phyloP scores from a whole-genome alignment of 1,140 invertebrate genomes.

The Thaumetopoea pityocampa region DNA sequence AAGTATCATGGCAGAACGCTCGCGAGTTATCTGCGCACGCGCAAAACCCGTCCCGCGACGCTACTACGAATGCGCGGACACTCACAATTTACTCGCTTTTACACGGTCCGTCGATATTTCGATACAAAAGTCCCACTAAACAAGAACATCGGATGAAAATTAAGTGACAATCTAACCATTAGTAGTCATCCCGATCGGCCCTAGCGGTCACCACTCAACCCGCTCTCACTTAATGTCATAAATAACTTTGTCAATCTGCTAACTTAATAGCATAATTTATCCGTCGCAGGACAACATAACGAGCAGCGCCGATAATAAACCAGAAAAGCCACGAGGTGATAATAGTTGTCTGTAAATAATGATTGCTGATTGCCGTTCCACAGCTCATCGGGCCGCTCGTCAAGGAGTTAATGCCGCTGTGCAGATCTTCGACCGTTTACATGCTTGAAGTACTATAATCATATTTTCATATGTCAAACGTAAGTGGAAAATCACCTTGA shows the following conservation, averaged over 20 bases:
- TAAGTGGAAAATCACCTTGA: no score
- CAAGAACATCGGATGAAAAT: conserved; percentile 8
- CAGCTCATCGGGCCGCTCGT: conserved; percentile 40
- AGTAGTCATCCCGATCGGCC: conserved; percentile 14
- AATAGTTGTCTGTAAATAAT: conserved; percentile 71
- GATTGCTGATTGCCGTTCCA: conserved; percentile 65
- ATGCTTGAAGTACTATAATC: no score
- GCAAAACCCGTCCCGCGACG: conserved; percentile 21
- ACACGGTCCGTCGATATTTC: conserved; percentile 1
- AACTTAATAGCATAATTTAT: conserved; percentile 66
- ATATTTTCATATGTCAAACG: no score
- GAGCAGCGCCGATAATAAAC: conserved; percentile 69
- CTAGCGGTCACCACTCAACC: conserved; percentile 40
- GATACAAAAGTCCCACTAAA: neutral
- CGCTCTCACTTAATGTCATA: conserved; percentile 56
- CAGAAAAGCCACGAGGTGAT: conserved; percentile 71
- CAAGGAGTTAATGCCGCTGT: conserved; percentile 35
- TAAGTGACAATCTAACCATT: conserved; percentile 6
- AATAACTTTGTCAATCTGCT: conserved; percentile 73
- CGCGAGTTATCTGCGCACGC: conserved; percentile 22
- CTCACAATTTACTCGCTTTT: conserved; percentile 6
- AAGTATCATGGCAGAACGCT: conserved; percentile 25
- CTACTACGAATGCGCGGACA: conserved; percentile 8
- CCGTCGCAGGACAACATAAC: conserved; percentile 69
- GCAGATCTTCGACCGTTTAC: conserved; percentile 4